phyloP scores from a whole-genome alignment of 2,797 vertebrate species.

The Varecia variegata region DNA sequence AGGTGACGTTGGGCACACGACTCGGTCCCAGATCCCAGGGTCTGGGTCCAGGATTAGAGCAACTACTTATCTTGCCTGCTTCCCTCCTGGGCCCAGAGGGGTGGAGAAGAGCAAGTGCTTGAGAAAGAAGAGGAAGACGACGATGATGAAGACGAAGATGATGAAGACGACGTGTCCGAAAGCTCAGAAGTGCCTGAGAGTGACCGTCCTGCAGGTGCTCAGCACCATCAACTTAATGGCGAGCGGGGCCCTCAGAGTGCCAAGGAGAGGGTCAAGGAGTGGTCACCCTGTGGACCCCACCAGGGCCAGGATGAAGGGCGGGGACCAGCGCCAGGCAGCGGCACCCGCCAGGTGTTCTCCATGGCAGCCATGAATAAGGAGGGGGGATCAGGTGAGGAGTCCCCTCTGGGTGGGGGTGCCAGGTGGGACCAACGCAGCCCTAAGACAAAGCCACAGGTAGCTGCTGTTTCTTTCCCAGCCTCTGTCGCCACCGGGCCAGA shows the following conservation, averaged over 20 bases:
- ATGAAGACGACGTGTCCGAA: slow-evolving; percentile 79
- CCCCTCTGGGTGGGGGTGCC: accelerated
- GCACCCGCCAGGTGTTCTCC: slow-evolving; percentile 64
- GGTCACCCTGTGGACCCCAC: slow-evolving; percentile 66
- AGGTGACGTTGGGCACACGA: not conserved
- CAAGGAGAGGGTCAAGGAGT: slow-evolving; percentile 75
- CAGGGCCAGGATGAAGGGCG: slow-evolving; percentile 76
- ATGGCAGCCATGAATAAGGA: slow-evolving; percentile 70
- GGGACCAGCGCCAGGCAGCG: slow-evolving; percentile 34
- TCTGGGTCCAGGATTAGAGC: not conserved
- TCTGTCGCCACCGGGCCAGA: slow-evolving; percentile 77
- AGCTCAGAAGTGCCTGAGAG: slow-evolving; percentile 78
- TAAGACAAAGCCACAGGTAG: not conserved
- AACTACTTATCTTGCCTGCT: slow-evolving; percentile 37
- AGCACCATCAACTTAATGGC: slow-evolving; percentile 80
- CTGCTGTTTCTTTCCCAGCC: slow-evolving; percentile 44
- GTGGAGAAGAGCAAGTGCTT: slow-evolving; percentile 79
- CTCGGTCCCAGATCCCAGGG: not conserved
- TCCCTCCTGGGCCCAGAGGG: slow-evolving; percentile 55
- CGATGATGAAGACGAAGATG: slow-evolving; percentile 78
- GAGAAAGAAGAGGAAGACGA: slow-evolving; percentile 79
- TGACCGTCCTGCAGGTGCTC: slow-evolving; percentile 67
- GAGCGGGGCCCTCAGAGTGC: slow-evolving; percentile 71
- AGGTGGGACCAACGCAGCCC: not conserved
- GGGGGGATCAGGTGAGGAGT: slow-evolving; percentile 66